A percentile compares a stretch with the other conserved stretches of the same genome.
Evolutionary conservation across 1,140 invertebrate species (phyloP).

Genomic region (Eumeta japonica): DNA sequence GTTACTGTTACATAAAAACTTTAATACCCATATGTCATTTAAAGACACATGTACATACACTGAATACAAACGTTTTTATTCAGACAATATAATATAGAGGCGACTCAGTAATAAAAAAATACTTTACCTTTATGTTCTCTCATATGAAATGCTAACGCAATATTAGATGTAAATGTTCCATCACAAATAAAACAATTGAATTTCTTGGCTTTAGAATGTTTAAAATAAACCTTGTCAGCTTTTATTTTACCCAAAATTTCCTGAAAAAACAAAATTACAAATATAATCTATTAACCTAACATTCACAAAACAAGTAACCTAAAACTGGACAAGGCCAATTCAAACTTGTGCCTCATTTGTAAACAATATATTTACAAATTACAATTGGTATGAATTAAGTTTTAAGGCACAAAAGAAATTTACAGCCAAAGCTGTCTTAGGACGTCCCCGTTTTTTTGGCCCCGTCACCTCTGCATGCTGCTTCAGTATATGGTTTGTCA

Average conservation of each 20-base stretch:
- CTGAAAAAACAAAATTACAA: conserved; percentile 22
- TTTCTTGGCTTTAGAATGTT: conserved; percentile 15
- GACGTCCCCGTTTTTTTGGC: conserved; percentile 34
- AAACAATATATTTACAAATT: no score
- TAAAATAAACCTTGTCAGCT: conserved; percentile 25
- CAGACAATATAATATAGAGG: conserved; percentile 18
- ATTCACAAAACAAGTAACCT: no score
- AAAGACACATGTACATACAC: conserved; percentile 36
- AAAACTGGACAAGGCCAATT: no score
- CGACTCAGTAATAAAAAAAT: background rate
- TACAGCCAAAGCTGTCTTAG: conserved; percentile 23
- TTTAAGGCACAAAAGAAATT: conserved; percentile 2
- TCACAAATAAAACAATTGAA: conserved; percentile 24
- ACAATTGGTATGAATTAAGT: conserved; percentile 3
- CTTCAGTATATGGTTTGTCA: conserved; percentile 37
- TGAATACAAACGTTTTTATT: conserved; percentile 23
- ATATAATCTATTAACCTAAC: no score
- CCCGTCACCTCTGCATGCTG: conserved; percentile 34
- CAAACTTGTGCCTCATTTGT: no score
- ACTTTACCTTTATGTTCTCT: conserved; percentile 20
- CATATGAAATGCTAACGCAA: conserved; percentile 20
- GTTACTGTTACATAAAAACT: conserved; percentile 28
- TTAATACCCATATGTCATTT: conserved; percentile 21
- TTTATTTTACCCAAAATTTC: conserved; percentile 28
- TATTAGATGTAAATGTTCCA: conserved; percentile 22